Evolutionary conservation across 2,797 vertebrate species (phyloP).

Genomic region (Poeciliopsis infans): DNA sequence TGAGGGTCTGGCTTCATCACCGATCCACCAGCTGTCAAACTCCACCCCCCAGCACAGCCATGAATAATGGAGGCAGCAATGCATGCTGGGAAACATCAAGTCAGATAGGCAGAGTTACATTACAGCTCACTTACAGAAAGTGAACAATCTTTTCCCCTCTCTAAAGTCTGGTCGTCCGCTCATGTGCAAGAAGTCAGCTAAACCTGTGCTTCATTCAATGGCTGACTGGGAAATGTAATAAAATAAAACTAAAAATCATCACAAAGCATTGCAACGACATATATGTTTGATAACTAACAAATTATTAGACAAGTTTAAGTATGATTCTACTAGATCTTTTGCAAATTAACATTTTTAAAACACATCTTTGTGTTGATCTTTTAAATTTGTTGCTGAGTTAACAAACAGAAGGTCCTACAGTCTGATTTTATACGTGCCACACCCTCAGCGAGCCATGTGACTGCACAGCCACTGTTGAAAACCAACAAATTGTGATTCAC

Average conservation of each 20-base stretch:
- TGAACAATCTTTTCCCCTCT: constrained; percentile 20
- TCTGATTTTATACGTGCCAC: too few species aligned
- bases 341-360: not conserved
- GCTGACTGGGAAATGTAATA: not conserved
- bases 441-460: too few species aligned
- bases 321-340: not conserved
- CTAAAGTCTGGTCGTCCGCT: not conserved
- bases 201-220: not conserved
- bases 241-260: not conserved
- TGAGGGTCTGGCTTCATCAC: constrained; percentile 28
- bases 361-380: not conserved
- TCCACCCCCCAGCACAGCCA: constrained; percentile 54
- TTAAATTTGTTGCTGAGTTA: not conserved
- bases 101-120: constrained; percentile 26
- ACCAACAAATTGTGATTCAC: too few species aligned
- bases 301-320: not conserved
- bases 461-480: too few species aligned
- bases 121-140: constrained; percentile 32
- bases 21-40: constrained; percentile 68
- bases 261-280: too few species aligned
- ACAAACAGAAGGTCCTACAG: not conserved
- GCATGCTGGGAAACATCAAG: constrained; percentile 59
- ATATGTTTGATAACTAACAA: not conserved
- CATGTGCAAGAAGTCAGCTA: not conserved
- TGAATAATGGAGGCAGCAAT: constrained; percentile 73